phyloP scores from a whole-genome alignment of 2,797 vertebrate genomes.

The Eptatretus atami region DNA sequence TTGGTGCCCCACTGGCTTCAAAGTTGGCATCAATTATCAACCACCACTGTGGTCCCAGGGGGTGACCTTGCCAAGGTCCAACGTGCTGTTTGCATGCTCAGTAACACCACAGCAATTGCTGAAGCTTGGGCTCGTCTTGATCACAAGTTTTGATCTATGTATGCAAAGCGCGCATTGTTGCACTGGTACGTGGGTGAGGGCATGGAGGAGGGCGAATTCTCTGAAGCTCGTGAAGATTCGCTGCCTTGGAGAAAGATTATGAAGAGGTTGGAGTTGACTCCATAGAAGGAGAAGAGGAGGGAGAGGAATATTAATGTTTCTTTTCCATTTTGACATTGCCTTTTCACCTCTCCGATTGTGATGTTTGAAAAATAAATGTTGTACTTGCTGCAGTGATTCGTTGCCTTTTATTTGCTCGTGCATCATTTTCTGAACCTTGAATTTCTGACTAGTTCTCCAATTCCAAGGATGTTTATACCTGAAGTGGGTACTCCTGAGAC shows the following conservation, averaged over 20 bases:
- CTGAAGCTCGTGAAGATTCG: conserved; percentile 48
- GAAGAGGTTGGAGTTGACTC: conserved; percentile 37
- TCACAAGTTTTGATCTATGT: conserved; percentile 77
- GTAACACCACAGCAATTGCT: conserved; percentile 42
- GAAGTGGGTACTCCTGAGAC: no score
- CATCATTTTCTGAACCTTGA: no score
- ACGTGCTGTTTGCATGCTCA: conserved; percentile 11
- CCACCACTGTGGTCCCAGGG: conserved; percentile 8
- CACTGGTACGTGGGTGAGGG: conserved; percentile 58
- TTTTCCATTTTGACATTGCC: no score
- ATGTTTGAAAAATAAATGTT: no score
- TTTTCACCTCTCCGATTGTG: no score
- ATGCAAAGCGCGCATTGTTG: conserved; percentile 46
- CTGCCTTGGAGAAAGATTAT: conserved; percentile 47
- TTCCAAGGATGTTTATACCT: no score
- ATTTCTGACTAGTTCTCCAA: no score
- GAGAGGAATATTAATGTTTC: conserved; percentile 19
- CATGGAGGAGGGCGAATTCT: conserved; percentile 56
- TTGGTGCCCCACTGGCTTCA: not conserved
- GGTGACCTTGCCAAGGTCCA: conserved; percentile 7
- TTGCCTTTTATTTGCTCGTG: no score
- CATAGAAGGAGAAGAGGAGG: conserved; percentile 24
- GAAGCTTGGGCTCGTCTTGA: conserved; percentile 46
- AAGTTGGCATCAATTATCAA: conserved; percentile 7
- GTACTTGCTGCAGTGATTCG: no score